Evolutionary conservation across 2,888 invertebrate genomes (phyloP), one percentile per base, ranked within the genome.

Genomic region (Camponotus fellah): DNA sequence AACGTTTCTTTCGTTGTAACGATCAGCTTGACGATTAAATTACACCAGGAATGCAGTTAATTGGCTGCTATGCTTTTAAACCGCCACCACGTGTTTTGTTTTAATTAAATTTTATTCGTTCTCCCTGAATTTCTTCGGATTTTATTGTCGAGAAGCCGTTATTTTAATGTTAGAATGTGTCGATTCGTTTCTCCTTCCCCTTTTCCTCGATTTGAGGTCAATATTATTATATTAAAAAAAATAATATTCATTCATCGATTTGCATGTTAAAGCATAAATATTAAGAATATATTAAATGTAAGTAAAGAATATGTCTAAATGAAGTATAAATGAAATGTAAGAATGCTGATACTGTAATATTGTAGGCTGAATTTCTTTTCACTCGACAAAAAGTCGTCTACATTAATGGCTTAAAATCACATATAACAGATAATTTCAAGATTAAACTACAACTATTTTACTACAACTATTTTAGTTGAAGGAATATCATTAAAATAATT

Each of bases 1-100:
- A 77, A 77, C 68, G 77, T 77, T 77, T 77, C 77, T 68, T 56
- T 77, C 40, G 56, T 56, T 68, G 68, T 68, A 68, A 68, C 40
- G 40, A 34, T 32, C 43, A 32, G 26, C 77, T 56, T 14, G 40
- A 64, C 68, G 56, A 68, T 77, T 68, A 77, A 77, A 40, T 32
- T 26, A 66, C 68, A 68, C 32, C 14, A 56, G 37, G 77, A 68
- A 77, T 77, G 77, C n/a, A 40, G n/a, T 68, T 77, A 77, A 77
- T 77, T 37, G 37, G 3, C 65, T 2, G 65, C 21, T 32, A 21
- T 5, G 21, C 34, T 76, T 66, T 56, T 26, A 53, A 66, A 66
- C 17, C n/a, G 32, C 68, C 32, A 40, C 14, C 32, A n/a, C n/a
- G 21, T 53, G n/a, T 21, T 26, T 62, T 26, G 12, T n/a, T 40